Conservation (phyloP, 2,888 invertebrate species). For the Sarcophaga caerulescens region DNA sequence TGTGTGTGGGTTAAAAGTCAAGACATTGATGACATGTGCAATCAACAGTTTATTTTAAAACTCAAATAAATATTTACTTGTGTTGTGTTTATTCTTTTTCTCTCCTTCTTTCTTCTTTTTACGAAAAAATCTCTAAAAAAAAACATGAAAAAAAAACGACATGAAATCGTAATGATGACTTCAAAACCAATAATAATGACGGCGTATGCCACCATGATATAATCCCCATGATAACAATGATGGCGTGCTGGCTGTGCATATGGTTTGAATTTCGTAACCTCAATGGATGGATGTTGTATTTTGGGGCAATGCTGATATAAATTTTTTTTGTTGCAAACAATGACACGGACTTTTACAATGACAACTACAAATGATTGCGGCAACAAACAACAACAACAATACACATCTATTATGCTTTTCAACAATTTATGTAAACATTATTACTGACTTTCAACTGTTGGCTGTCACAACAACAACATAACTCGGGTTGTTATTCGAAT, state of each 20-base stretch:
- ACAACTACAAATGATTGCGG: too few species aligned
- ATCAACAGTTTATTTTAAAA: slow-evolving; percentile 41
- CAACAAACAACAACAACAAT: too few species aligned
- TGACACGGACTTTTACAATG: too few species aligned
- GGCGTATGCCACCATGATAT: not conserved
- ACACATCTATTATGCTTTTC: too few species aligned
- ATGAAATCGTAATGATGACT: not conserved
- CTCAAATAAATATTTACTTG: slow-evolving; percentile 46
- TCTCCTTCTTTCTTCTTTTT: not conserved
- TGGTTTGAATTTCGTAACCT: too few species aligned
- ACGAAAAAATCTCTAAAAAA: too few species aligned
- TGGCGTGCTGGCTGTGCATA: too few species aligned
- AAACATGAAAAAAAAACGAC: not conserved
- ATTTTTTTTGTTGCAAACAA: too few species aligned
- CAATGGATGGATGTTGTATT: too few species aligned
- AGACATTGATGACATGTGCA: slow-evolving; percentile 45
- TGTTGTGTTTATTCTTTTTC: slow-evolving; percentile 25
- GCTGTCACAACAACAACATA: slow-evolving; percentile 13
- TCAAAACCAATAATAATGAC: not conserved
- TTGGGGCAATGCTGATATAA: too few species aligned
- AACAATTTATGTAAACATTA: slow-evolving; percentile 50
- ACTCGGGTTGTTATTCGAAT: too few species aligned
- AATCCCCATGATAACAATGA: too few species aligned
- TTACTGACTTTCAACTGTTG: slow-evolving; percentile 27
- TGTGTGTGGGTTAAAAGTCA: slow-evolving; percentile 31